Percentiles rank a stretch among this genome's conserved stretches.
Conservation (phyloP, 2,888 invertebrate species). For the Mycogona germanica region DNA sequence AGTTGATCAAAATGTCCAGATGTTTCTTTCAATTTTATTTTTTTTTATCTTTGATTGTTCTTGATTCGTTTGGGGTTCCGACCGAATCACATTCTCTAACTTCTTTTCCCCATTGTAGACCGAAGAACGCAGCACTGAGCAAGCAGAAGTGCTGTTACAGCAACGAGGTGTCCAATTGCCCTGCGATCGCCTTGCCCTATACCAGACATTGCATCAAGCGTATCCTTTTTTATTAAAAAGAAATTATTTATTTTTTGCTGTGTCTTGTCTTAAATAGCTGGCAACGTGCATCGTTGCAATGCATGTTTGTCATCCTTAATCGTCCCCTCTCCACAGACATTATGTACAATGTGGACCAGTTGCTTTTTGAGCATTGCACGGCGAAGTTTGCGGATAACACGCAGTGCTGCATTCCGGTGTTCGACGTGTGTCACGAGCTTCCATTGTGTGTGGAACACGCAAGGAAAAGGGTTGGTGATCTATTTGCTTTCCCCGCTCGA, state of each 20-base stretch:
- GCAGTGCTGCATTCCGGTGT: constrained; percentile 64
- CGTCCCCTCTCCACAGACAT: constrained; percentile 46
- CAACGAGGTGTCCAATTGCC: constrained; percentile 29
- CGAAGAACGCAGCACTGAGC: constrained; percentile 26
- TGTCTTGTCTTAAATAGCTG: no score
- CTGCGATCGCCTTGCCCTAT: constrained; percentile 50
- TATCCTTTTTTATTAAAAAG: constrained; percentile 31
- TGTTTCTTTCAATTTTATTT: no score
- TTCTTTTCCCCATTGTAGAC: constrained; percentile 21
- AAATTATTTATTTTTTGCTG: no score
- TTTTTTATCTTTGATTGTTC: no score
- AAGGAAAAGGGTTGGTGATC: constrained; percentile 50
- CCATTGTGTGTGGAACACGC: constrained; percentile 79
- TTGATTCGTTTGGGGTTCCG: no score
- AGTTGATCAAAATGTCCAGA: no score
- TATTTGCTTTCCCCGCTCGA: no score
- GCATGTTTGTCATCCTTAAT: neutral
- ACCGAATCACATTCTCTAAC: no score
- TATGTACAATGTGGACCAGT: constrained; percentile 70
- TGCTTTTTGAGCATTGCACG: constrained; percentile 64
- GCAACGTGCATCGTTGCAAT: neutral
- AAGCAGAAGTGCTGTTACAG: constrained; percentile 28
- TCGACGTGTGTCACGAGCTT: constrained; percentile 62
- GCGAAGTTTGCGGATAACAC: constrained; percentile 60
- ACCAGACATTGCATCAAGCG: constrained; percentile 67